Evolutionary conservation across 2,888 invertebrate genomes (phyloP), one percentile per base, ranked within the genome.

Genomic region (Synanthedon vespiformis): DNA sequence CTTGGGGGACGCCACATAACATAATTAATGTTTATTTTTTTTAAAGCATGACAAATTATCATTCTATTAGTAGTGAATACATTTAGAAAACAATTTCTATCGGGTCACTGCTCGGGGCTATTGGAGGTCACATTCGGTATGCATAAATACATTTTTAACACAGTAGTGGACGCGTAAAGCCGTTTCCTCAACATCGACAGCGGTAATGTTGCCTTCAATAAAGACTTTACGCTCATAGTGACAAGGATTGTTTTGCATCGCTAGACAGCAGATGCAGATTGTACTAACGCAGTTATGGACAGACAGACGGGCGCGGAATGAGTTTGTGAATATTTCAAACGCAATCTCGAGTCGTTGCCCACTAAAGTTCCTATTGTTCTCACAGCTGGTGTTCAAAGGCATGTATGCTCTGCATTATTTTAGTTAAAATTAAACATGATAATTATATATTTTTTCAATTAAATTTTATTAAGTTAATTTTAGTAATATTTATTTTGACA

Each of bases 241-340:
- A 44, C 58, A 64, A 48, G 51, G 54, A 52, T 41, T 11, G 53
- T 48, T 60, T 58, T 61, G 0, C 13, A 18, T 48, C 57, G 55
- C 40, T 13, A 0, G 5, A 4, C 4, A 18, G 4, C 44, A 18
- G 52, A 40, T 14, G 5, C 13, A 40, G 12, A 40, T 51, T 51
- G 51, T n/a, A 50, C 16, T 72, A 70, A 74, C 68, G 64, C 60
- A 57, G 73, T 76, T 79, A 77, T 71, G 67, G 72, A 69, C 70
- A 80, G 80, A 82, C 79, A 76, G 75, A 68, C 79, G 75, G 77
- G 78, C 75, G 73, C 78, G 79, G 78, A 83, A 84, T 82, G 78
- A 77, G 74, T 74, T 74, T 75, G 79, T 86, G 84, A 82, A 85
- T 86, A 86, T 85, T 86, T 85, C 76, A 85, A 80, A 83, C 68